Conservation (phyloP, 1,140 invertebrate genomes). For the Macrostomum lignano region DNA sequence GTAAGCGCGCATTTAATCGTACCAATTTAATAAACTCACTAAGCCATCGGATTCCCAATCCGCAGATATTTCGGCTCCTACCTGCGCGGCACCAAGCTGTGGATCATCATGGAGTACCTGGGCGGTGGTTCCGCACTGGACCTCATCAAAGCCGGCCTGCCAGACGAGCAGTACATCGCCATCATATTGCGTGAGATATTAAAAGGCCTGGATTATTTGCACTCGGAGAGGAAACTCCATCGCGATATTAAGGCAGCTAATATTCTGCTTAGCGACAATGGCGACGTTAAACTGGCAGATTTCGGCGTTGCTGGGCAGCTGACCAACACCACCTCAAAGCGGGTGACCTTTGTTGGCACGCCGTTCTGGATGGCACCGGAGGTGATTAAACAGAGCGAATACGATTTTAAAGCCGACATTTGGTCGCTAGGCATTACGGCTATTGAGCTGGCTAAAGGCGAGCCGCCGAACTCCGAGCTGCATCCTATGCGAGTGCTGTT, state of each 20-base stretch:
- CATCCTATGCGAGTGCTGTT: slow-evolving; percentile 55
- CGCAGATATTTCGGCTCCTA: slow-evolving; percentile 27
- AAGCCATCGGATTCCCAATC: too few relatives aligned
- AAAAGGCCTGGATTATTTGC: slow-evolving; percentile 88
- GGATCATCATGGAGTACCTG: slow-evolving; percentile 99
- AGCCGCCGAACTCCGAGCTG: slow-evolving; percentile 51
- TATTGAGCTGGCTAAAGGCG: slow-evolving; percentile 59
- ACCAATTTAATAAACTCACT: too few relatives aligned
- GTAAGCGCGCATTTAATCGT: too few relatives aligned
- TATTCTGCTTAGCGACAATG: slow-evolving; percentile 82
- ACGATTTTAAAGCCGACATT: slow-evolving; percentile 88
- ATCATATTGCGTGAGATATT: slow-evolving; percentile 60
- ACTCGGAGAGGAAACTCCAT: slow-evolving; percentile 84
- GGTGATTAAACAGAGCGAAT: slow-evolving; percentile 93
- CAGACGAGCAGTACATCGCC: slow-evolving; percentile 94
- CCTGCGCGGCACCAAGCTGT: slow-evolving; percentile 79
- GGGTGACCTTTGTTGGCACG: slow-evolving; percentile 87
- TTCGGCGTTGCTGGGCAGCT: slow-evolving; percentile 55
- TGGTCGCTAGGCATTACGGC: slow-evolving; percentile 64
- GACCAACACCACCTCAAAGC: slow-evolving; percentile 86
- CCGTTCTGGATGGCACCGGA: slow-evolving; percentile 83
- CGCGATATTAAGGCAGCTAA: slow-evolving; percentile 99
- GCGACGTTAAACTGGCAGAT: slow-evolving; percentile 94
- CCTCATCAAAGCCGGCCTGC: slow-evolving; percentile 88
- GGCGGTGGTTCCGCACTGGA: slow-evolving; percentile 91